These are phyloP conservation scores for Crocallis elinguaria DNA, from an alignment of 2,888 invertebrate species.

Conservation along the genomic window DNA sequence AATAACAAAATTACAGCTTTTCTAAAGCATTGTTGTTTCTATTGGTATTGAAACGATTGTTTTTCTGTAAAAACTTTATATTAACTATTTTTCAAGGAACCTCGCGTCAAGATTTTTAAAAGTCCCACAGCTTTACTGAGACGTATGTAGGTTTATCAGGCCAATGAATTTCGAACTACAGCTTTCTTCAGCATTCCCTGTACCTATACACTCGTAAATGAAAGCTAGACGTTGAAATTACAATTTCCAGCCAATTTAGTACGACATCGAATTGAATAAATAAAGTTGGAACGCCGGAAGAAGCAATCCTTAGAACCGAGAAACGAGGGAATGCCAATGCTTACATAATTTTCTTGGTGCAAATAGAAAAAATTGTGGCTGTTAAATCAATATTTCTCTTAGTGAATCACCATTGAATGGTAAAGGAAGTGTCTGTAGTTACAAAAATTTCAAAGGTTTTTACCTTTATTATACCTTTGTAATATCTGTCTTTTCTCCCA, in stretches of 20 bases:
- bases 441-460: too few relatives aligned
- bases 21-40: too few relatives aligned
- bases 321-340: background rate
- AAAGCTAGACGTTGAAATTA: constrained; percentile 30
- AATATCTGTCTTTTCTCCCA: too few relatives aligned
- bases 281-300: constrained; percentile 31
- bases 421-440: too few relatives aligned
- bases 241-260: constrained; percentile 38
- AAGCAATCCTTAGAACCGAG: constrained; percentile 13
- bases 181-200: background rate
- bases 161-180: too few relatives aligned
- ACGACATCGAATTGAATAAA: constrained; percentile 37
- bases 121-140: too few relatives aligned
- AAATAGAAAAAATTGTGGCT: background rate
- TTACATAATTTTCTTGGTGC: background rate
- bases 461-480: too few relatives aligned
- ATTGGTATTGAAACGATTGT: too few relatives aligned
- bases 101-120: background rate
- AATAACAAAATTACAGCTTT: too few relatives aligned
- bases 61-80: background rate
- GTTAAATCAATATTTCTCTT: too few relatives aligned
- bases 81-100: background rate
- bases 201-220: constrained; percentile 12
- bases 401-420: too few relatives aligned
- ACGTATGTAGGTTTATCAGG: too few relatives aligned